Evolutionary conservation across 2,113 vertebrate species (phyloP).

Genomic region (Tor tambroides): DNA sequence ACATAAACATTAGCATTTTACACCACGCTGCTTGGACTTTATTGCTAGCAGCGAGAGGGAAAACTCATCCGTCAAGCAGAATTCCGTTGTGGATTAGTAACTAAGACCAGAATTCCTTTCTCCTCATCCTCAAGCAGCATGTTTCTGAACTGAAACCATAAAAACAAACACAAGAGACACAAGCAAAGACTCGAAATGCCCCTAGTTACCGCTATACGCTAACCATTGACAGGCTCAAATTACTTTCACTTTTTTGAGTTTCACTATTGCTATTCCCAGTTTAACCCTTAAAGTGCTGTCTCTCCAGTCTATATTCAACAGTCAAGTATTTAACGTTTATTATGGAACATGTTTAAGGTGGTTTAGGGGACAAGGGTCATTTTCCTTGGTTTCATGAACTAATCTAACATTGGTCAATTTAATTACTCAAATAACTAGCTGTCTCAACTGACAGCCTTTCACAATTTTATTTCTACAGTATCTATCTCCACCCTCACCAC

Average conservation of each 20-base stretch:
- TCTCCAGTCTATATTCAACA: neutral
- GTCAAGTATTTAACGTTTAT: neutral
- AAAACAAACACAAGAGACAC: conserved; percentile 27
- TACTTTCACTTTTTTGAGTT: neutral
- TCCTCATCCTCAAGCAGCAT: conserved; percentile 40
- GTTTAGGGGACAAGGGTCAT: neutral
- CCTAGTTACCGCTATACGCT: neutral
- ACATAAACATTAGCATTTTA: conserved; percentile 51
- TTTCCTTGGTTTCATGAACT: neutral
- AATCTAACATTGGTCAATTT: neutral
- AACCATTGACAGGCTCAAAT: neutral
- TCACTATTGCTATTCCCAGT: neutral
- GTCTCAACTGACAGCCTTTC: conserved; percentile 53
- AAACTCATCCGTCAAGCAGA: conserved; percentile 57
- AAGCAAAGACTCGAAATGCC: neutral
- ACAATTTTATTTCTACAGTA: conserved; percentile 45
- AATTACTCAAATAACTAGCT: conserved; percentile 15
- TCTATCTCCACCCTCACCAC: conserved; percentile 9
- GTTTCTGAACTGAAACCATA: conserved; percentile 52
- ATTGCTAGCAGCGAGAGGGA: conserved; percentile 44
- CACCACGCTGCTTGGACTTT: conserved; percentile 48
- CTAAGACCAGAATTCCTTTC: conserved; percentile 69
- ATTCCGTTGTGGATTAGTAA: conserved; percentile 78
- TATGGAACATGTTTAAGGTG: neutral
- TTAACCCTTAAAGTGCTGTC: neutral